These are phyloP conservation scores for Otolemur garnettii DNA, from an alignment of 2,113 vertebrate genomes.

Conservation along the genomic window DNA sequence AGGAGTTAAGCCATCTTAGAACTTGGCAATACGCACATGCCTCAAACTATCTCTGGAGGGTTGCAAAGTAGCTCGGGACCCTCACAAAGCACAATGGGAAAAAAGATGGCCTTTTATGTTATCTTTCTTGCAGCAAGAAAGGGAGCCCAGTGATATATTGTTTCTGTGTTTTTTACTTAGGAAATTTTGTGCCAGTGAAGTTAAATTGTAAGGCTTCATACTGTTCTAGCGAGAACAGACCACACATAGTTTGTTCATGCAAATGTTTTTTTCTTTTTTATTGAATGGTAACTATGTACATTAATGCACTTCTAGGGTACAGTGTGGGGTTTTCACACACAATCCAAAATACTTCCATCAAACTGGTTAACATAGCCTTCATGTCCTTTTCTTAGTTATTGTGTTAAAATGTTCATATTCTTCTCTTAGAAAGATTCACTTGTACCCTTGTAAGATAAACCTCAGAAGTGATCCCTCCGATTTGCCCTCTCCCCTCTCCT, in stretches of 20 bases:
- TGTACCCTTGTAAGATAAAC: too few species aligned
- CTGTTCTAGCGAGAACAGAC: neutral
- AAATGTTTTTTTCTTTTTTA: neutral
- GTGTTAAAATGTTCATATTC: too few species aligned
- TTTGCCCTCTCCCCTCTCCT: too few species aligned
- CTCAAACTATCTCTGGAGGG: neutral
- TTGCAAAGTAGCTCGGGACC: neutral
- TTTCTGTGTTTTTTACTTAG: slow-evolving; percentile 40
- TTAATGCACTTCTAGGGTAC: too few species aligned
- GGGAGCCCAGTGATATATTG: neutral
- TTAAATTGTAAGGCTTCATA: neutral
- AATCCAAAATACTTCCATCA: too few species aligned
- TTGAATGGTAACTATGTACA: too few species aligned
- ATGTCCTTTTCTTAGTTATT: too few species aligned
- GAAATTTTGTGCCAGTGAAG: slow-evolving; percentile 19
- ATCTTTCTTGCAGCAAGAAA: neutral
- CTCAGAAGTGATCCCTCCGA: too few species aligned
- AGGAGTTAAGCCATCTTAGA: neutral
- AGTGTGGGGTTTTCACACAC: too few species aligned
- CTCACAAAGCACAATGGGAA: neutral
- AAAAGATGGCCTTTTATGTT: slow-evolving; percentile 48
- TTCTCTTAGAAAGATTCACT: too few species aligned
- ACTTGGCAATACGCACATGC: neutral
- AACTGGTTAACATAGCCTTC: too few species aligned
- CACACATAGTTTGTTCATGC: neutral